A percentile compares a stretch with the other conserved stretches of the same genome.
These are phyloP conservation scores for Ylistrum balloti DNA, from an alignment of 1,140 invertebrate species.

Conservation along the genomic window DNA sequence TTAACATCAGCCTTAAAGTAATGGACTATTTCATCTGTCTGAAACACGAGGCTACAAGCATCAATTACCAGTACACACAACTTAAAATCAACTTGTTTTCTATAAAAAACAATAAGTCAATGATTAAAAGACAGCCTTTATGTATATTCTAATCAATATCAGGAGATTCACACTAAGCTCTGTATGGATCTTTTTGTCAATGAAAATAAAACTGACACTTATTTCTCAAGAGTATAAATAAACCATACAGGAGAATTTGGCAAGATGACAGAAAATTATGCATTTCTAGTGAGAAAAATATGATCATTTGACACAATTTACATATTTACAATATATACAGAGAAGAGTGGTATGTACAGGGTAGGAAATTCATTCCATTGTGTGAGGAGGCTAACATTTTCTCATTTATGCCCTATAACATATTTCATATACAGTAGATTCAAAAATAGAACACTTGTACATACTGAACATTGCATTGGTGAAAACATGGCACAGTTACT, in stretches of 20 bases:
- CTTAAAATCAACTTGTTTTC: too few species aligned
- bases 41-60: too few species aligned
- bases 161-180: neutral
- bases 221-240: neutral
- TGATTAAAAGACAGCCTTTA: neutral
- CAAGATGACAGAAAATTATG: slow-evolving; percentile 31
- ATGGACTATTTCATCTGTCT: too few species aligned
- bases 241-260: neutral
- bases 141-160: neutral
- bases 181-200: too few species aligned
- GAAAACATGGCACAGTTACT: neutral
- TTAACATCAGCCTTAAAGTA: too few species aligned
- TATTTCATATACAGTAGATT: neutral
- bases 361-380: neutral
- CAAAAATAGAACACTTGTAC: slow-evolving; percentile 21
- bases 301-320: neutral
- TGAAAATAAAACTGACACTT: too few species aligned
- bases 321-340: slow-evolving; percentile 40
- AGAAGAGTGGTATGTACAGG: neutral
- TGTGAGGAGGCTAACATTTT: neutral
- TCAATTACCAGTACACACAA: too few species aligned
- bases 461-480: neutral
- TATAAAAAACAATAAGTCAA: neutral
- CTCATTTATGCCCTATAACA: neutral
- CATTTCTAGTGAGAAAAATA: neutral